A percentile compares a stretch with the other conserved stretches of the same genome.
Conservation (phyloP, 2,797 vertebrate species). For the Miichthys miiuy region DNA sequence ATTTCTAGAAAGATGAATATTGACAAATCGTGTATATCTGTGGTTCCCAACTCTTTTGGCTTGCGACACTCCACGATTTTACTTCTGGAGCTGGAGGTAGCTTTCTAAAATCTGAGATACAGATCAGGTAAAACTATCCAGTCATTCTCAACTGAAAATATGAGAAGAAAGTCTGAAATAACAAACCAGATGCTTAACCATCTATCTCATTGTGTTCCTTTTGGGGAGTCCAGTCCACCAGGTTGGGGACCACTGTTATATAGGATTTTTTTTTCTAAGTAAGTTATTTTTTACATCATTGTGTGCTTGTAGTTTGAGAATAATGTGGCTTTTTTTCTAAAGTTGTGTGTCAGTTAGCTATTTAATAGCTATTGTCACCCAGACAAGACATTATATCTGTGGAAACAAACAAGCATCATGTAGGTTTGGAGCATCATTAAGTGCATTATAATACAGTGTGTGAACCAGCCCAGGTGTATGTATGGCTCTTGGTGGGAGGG, state of each 20-base stretch:
- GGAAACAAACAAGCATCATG: constrained; percentile 10
- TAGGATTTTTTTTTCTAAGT: not conserved
- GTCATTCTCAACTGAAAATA: not conserved
- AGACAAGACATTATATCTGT: constrained; percentile 25
- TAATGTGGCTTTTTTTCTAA: constrained; percentile 1
- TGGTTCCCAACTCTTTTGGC: constrained; percentile 2
- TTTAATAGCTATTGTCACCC: not conserved
- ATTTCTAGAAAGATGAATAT: not conserved
- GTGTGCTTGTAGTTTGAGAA: not conserved
- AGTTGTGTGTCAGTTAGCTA: not conserved
- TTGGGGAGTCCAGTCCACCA: not conserved
- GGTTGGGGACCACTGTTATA: not conserved
- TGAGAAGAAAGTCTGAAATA: not conserved
- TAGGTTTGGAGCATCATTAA: not conserved
- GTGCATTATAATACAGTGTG: not conserved
- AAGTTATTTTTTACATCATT: not conserved
- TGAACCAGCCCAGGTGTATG: constrained; percentile 61
- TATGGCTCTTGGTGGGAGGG: constrained; percentile 61
- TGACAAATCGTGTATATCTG: not conserved
- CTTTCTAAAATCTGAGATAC: not conserved
- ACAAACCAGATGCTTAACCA: not conserved
- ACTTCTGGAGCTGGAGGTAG: not conserved
- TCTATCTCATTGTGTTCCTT: not conserved
- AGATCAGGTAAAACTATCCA: not conserved
- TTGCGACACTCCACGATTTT: not conserved